phyloP scores from a whole-genome alignment of 1,140 invertebrate genomes.

The Drosophila burlai region DNA sequence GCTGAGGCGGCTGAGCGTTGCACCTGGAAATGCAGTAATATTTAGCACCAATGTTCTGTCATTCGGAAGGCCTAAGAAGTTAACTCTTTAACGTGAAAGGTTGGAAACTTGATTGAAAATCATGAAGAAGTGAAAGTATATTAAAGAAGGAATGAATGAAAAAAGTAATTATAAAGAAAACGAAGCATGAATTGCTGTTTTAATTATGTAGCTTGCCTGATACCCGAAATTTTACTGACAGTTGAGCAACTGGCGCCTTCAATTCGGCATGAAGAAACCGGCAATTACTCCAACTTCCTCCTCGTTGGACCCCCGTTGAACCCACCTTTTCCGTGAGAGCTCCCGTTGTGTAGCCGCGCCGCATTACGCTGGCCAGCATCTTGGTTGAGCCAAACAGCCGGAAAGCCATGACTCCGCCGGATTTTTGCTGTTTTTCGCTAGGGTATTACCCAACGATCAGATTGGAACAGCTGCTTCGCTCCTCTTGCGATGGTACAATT shows the following conservation, averaged over 20 bases:
- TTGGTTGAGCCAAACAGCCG: slow-evolving; percentile 73
- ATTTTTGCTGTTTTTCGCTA: slow-evolving; percentile 41
- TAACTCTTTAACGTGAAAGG: background rate
- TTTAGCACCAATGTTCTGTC: background rate
- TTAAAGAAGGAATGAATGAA: background rate
- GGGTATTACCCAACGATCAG: slow-evolving; percentile 79
- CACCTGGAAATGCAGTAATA: slow-evolving; percentile 10
- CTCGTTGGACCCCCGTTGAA: background rate
- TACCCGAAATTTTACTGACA: background rate
- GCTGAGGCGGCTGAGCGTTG: slow-evolving; percentile 33
- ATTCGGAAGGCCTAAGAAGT: background rate
- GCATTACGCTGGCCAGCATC: slow-evolving; percentile 62
- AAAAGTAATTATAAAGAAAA: background rate
- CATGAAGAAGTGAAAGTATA: background rate
- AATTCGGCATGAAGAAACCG: background rate
- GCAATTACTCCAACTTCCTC: background rate
- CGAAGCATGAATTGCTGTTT: background rate
- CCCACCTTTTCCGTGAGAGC: slow-evolving; percentile 43
- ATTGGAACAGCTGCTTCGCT: slow-evolving; percentile 21
- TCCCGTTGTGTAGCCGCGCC: slow-evolving; percentile 62
- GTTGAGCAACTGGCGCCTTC: background rate
- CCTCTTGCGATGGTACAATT: slow-evolving; percentile 50
- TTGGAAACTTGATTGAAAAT: background rate
- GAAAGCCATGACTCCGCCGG: slow-evolving; percentile 65
- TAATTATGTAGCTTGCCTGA: background rate